phyloP scores from a whole-genome alignment of 2,888 invertebrate genomes.

The Psylliodes chrysocephalus region DNA sequence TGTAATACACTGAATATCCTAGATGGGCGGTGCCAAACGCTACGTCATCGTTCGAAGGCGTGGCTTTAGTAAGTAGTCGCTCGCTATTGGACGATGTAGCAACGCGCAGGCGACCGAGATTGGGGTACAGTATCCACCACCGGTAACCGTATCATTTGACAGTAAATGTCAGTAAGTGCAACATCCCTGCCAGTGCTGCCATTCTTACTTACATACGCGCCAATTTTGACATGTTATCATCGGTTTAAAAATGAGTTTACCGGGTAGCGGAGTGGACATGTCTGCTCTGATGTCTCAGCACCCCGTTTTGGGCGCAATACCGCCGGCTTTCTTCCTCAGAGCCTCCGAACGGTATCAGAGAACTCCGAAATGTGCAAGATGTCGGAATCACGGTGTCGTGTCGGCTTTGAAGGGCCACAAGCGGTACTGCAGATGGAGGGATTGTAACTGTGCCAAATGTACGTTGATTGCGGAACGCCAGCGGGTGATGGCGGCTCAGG shows the following conservation, averaged over 20 bases:
- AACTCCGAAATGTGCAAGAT: constrained; percentile 97
- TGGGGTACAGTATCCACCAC: constrained; percentile 57
- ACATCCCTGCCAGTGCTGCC: constrained; percentile 40
- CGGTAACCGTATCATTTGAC: constrained; percentile 57
- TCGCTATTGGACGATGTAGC: constrained; percentile 59
- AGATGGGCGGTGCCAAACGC: constrained; percentile 50
- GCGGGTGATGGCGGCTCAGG: constrained; percentile 97
- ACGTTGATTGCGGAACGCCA: constrained; percentile 97
- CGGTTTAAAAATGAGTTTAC: constrained; percentile 75
- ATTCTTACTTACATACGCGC: constrained; percentile 9
- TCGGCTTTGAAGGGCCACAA: constrained; percentile 95
- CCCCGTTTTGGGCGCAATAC: constrained; percentile 82
- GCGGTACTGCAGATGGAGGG: constrained; percentile 96
- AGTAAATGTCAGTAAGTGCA: constrained; percentile 53
- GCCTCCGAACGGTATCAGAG: constrained; percentile 94
- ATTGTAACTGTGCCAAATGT: constrained; percentile 98
- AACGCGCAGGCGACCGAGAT: constrained; percentile 61
- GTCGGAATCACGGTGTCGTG: constrained; percentile 97
- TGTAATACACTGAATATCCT: constrained; percentile 62
- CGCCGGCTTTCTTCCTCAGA: constrained; percentile 87
- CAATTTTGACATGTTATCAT: constrained; percentile 23
- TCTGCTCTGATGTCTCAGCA: constrained; percentile 86
- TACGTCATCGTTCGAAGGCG: constrained; percentile 41
- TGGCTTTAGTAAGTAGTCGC: constrained; percentile 22
- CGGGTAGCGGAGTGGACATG: constrained; percentile 88